Conservation (phyloP, 2,888 invertebrate species). For the Pyrocoelia pectoralis region DNA sequence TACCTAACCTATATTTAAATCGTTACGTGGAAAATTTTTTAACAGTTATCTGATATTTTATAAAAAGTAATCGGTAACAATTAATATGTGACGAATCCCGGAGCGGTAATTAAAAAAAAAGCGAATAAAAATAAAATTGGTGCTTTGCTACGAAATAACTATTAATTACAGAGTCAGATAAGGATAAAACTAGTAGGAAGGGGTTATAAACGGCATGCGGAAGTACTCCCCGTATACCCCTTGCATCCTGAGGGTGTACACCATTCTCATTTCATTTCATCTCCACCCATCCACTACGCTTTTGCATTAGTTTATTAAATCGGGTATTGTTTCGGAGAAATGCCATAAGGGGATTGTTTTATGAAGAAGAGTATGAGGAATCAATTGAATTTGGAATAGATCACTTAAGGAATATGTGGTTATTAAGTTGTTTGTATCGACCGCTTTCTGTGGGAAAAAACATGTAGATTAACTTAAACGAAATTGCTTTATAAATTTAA, state of each 20-base stretch:
- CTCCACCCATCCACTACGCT: conserved; percentile 54
- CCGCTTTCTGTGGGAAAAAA: conserved; percentile 2
- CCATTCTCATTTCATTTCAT: conserved; percentile 54
- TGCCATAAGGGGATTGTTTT: conserved; percentile 48
- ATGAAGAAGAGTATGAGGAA: conserved; percentile 40
- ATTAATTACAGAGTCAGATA: conserved; percentile 53
- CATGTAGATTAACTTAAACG: conserved; percentile 17
- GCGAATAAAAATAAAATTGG: conserved; percentile 41
- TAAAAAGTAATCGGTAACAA: neutral
- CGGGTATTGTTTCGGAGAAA: conserved; percentile 52
- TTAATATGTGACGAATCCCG: neutral
- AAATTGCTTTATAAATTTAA: conserved; percentile 24
- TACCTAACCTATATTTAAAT: conserved; percentile 31
- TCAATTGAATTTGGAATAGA: conserved; percentile 35
- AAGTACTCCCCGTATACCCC: conserved; percentile 43
- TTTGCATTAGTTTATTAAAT: conserved; percentile 57
- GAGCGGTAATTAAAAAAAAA: conserved; percentile 3
- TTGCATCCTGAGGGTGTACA: conserved; percentile 51
- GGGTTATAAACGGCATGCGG: conserved; percentile 52
- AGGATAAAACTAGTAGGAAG: conserved; percentile 50
- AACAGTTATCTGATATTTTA: neutral
- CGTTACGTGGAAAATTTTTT: neutral
- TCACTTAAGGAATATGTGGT: conserved; percentile 26
- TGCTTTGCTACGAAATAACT: conserved; percentile 51
- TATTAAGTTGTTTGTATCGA: conserved; percentile 16